These are phyloP conservation scores for Oophaga pumilio DNA, from an alignment of 2,113 vertebrate species.

Conservation along the genomic window DNA sequence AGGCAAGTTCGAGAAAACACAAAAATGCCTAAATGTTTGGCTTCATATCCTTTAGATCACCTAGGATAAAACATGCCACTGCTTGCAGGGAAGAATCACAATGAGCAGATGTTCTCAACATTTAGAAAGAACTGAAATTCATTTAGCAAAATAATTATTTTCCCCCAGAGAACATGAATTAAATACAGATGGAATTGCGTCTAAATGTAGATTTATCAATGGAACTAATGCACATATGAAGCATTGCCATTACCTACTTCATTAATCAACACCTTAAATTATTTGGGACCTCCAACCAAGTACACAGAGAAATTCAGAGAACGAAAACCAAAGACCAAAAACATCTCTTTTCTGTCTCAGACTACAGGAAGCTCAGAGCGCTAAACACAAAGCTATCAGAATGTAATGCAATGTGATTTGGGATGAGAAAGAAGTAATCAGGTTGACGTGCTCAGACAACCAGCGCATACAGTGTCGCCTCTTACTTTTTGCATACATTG, in stretches of 20 bases:
- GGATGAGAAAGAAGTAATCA: slow-evolving; percentile 31
- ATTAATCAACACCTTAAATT: slow-evolving; percentile 56
- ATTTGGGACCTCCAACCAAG: slow-evolving; percentile 58
- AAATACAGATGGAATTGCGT: slow-evolving; percentile 42
- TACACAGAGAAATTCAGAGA: slow-evolving; percentile 56
- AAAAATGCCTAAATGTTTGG: neutral
- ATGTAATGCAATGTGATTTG: slow-evolving; percentile 42
- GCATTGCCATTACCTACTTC: slow-evolving; percentile 43
- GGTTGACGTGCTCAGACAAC: slow-evolving; percentile 39
- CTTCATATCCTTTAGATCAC: neutral
- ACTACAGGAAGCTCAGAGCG: neutral
- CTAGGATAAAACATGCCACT: neutral
- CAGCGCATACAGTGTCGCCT: neutral
- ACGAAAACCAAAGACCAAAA: slow-evolving; percentile 55
- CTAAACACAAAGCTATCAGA: neutral
- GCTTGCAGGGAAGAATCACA: neutral
- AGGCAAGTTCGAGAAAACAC: no score
- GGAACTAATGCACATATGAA: slow-evolving; percentile 60
- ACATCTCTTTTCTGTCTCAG: neutral
- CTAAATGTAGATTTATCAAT: slow-evolving; percentile 58
- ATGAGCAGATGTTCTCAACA: slow-evolving; percentile 12
- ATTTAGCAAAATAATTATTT: slow-evolving; percentile 33
- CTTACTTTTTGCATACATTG: slow-evolving; percentile 4
- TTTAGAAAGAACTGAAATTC: neutral
- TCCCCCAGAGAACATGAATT: neutral